Percentiles rank a stretch among this genome's conserved stretches.
Evolutionary conservation across 2,888 invertebrate species (phyloP).

Genomic region (Cheilosia variabilis): DNA sequence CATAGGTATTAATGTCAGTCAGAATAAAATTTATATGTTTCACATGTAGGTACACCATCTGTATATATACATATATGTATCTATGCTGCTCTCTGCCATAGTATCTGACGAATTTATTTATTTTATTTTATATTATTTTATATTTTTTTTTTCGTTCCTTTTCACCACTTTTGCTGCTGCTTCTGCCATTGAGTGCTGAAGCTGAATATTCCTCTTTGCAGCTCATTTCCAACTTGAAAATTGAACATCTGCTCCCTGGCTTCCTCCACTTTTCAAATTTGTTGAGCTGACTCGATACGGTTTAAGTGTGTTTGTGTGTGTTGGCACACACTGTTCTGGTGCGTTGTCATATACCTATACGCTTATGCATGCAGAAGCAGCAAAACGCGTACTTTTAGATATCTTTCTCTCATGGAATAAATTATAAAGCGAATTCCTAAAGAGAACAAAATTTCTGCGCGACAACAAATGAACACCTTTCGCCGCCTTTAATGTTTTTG

Average conservation of each 20-base stretch:
- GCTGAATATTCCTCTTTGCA: constrained; percentile 69
- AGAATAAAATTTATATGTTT: constrained; percentile 63
- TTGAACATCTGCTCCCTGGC: constrained; percentile 83
- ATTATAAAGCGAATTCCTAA: constrained; percentile 53
- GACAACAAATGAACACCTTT: constrained; percentile 58
- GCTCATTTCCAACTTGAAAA: constrained; percentile 70
- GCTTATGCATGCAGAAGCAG: constrained; percentile 53
- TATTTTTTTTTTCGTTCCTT: constrained; percentile 75
- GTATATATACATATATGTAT: constrained; percentile 3
- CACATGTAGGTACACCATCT: constrained; percentile 24
- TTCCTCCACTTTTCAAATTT: constrained; percentile 76
- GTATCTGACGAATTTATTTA: constrained; percentile 74
- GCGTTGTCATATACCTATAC: constrained; percentile 34
- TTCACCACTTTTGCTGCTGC: constrained; percentile 41
- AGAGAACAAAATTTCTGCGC: constrained; percentile 37
- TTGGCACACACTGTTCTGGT: constrained; percentile 14
- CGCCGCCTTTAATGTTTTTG: constrained; percentile 53
- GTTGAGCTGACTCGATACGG: constrained; percentile 38
- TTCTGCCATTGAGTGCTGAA: constrained; percentile 60
- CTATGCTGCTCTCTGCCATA: constrained; percentile 35
- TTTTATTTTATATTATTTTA: constrained; percentile 79
- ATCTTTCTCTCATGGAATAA: constrained; percentile 63
- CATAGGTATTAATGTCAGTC: constrained; percentile 59
- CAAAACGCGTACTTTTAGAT: constrained; percentile 38
- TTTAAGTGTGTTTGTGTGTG: constrained; percentile 10